Percentiles rank a stretch among this genome's conserved stretches.
Evolutionary conservation across 1,140 invertebrate species (phyloP).

Genomic region (Rhopalosiphum maidis): DNA sequence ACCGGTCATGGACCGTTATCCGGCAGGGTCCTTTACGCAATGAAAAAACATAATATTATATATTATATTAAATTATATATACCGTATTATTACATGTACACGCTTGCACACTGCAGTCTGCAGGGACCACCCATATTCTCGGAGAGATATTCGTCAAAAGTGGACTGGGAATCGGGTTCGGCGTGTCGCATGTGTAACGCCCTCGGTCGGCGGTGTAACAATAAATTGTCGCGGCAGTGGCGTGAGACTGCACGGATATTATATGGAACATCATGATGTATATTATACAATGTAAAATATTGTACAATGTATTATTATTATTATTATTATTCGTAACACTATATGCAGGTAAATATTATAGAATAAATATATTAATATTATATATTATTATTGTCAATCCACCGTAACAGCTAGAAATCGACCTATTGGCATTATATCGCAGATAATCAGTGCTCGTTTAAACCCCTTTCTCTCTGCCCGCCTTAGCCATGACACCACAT

Average conservation of each 20-base stretch:
- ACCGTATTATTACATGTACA: neutral
- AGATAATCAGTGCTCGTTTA: too few species aligned
- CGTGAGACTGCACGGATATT: neutral
- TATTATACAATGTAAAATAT: too few species aligned
- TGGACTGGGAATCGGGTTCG: neutral
- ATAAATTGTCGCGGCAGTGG: neutral
- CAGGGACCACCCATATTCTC: neutral
- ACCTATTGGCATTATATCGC: neutral
- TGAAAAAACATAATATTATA: neutral
- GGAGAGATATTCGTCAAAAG: neutral
- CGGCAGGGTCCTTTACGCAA: neutral
- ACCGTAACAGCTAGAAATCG: neutral
- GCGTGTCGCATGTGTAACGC: neutral
- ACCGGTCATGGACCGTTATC: neutral
- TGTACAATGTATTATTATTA: neutral
- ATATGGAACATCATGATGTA: neutral
- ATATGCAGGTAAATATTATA: neutral
- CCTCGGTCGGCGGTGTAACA: neutral
- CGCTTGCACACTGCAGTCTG: neutral
- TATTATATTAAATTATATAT: neutral
- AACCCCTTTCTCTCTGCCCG: too few species aligned
- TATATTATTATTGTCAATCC: neutral
- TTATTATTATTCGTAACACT: neutral
- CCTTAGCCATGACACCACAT: too few species aligned
- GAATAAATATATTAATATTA: neutral